Evolutionary conservation across 2,888 invertebrate species (phyloP), one percentile per base, ranked within the genome.

Genomic region (Bunonema sp.): DNA sequence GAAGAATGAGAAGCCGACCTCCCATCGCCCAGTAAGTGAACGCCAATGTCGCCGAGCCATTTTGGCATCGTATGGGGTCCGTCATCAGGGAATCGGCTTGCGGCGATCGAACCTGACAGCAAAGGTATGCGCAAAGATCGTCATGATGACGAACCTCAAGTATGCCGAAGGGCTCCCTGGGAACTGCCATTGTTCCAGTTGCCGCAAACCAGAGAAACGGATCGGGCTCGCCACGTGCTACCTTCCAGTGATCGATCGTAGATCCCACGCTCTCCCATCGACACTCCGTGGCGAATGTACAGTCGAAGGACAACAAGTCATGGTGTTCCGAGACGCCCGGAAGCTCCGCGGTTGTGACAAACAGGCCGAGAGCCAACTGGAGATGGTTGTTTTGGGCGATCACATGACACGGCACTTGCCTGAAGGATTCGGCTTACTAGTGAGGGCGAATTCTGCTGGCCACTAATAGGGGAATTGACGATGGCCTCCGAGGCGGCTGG

Each of bases 11-110:
- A 8, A 10, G n/a, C n/a, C 22, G 15, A 10, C 18, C 46, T 45
- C 61, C 61, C 18, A 64, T 59, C 0, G 58, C 54, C 64, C 64
- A 64, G 36, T 60, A 64, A 2, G 52, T 57, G 37, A 64, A 64
- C 18, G 59, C 52, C 8, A 64, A 42, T n/a, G 52, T 51, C 1
- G 61, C 52, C 23, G 47, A 42, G 10, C 53, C 50, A 19, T 41
- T 34, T 41, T 61, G 62, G 41, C 62, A 62, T 16, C 41, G 33
- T 29, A 62, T 52, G 4, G 48, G 40, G 28, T 61, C 56, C 4
- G 61, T 59, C 12, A 50, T 45, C 7, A 64, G 40, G 10, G 48
- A 48, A 33, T 64, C 61, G 20, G 52, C 56, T 15, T 49, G 50
- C 4, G 52, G 51, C 19, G 21, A 18, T 34, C 19, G 18, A 18